Base-by-base conservation (phyloP, 2,888 invertebrate genomes). In the Acanthacorydalis orientalis region DNA sequence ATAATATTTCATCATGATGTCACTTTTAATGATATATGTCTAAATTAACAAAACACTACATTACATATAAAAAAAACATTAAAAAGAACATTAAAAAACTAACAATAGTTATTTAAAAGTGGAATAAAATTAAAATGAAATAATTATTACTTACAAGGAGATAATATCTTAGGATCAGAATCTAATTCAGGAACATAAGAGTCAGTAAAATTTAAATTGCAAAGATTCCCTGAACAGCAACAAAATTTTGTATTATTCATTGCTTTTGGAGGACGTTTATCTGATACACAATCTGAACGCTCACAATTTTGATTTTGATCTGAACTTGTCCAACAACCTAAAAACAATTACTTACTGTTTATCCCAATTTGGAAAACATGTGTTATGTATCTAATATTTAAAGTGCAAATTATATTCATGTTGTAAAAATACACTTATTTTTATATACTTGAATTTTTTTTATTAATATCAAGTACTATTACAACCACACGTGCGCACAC, bases 161-260 rank as follows among this genome's bases (percentile, higher is more conserved):
- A 14, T 39, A 39, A 32, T 16, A 44, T 4, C 15, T 40, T 31
- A 7, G 39, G 31, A 38, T 46, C 38, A 12, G 34, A 49, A 23
- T 63, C 65, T 23, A 61, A 57, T 11, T 54, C 58, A 8, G 68
- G 65, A 8, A 65, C 60, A 49, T 69, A 67, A 34, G 60, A 60
- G 49, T 69, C 65, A 7, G 67, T 67, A 48, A 63, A 78, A 57
- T 84, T 80, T 23, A 70, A 70, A 65, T 92, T 92, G 64, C 92
- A 92, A 59, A 77, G 72, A 55, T 80, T 73, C 2, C 79, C 80
- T 6, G 75, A 75, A 59, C 91, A 92, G 61, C 91, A 92, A 58
- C 93, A 89, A 66, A 81, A 90, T 64, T 75, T 82, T 50, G 76
- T 79, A 54, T 68, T 74, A 12, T 76, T 77, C 51, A 74, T 64